These are phyloP conservation scores for Lithophane leautieri DNA, from an alignment of 2,888 invertebrate species.

Conservation along the genomic window DNA sequence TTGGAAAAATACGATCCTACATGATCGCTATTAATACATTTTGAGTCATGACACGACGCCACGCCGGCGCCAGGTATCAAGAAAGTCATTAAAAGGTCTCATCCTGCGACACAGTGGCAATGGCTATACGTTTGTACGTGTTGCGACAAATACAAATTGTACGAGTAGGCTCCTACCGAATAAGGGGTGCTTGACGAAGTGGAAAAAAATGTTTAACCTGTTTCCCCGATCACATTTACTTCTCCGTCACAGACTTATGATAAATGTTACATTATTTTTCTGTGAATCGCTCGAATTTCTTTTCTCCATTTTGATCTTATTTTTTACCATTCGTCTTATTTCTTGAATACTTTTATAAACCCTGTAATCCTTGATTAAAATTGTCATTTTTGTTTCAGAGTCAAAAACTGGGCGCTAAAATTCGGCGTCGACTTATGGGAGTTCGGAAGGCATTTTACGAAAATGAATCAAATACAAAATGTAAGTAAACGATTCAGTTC, in stretches of 20 bases:
- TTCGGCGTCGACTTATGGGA: slow-evolving; percentile 97
- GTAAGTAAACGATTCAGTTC: slow-evolving; percentile 88
- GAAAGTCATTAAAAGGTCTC: slow-evolving; percentile 80
- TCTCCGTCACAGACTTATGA: slow-evolving; percentile 78
- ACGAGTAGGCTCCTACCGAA: slow-evolving; percentile 75
- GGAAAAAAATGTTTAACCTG: slow-evolving; percentile 86
- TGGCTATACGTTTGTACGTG: slow-evolving; percentile 73
- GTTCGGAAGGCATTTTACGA: slow-evolving; percentile 96
- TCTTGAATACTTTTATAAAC: background rate
- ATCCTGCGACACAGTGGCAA: slow-evolving; percentile 70
- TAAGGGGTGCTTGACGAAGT: slow-evolving; percentile 80
- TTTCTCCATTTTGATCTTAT: slow-evolving; percentile 32
- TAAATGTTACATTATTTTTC: slow-evolving; percentile 73
- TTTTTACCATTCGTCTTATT: slow-evolving; percentile 16
- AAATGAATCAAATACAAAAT: slow-evolving; percentile 96
- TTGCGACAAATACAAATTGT: slow-evolving; percentile 77
- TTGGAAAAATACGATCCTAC: slow-evolving; percentile 51
- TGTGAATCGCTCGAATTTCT: slow-evolving; percentile 37
- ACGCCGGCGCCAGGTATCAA: slow-evolving; percentile 67
- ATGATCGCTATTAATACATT: slow-evolving; percentile 69
- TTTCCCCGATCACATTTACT: slow-evolving; percentile 84
- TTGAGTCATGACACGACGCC: slow-evolving; percentile 70
- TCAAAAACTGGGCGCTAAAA: slow-evolving; percentile 97
- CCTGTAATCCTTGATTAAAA: background rate
- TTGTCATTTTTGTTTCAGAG: slow-evolving; percentile 91